These are phyloP conservation scores for Chaetura pelagica DNA, from an alignment of 2,113 vertebrate genomes.

Conservation along the genomic window DNA sequence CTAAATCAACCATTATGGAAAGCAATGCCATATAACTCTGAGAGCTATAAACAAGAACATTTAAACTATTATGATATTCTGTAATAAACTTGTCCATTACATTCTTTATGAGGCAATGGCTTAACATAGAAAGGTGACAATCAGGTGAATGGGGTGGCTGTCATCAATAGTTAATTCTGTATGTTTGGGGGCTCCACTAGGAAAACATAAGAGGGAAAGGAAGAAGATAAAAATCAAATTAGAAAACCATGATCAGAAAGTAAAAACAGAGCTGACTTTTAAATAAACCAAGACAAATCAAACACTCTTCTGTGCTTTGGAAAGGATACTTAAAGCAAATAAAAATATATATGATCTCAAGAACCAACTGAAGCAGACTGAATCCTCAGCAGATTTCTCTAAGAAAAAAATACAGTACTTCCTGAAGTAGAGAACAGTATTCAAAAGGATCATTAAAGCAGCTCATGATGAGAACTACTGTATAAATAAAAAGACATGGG, in stretches of 20 bases:
- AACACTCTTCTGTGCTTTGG: background rate
- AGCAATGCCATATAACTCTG: background rate
- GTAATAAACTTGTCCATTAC: background rate
- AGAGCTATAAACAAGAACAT: background rate
- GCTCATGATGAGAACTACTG: background rate
- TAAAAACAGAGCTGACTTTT: background rate
- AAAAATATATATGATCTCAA: background rate
- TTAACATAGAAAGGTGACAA: background rate
- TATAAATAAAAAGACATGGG: background rate
- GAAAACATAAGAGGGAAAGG: background rate
- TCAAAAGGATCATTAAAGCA: slow-evolving; percentile 10
- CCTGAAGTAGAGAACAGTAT: background rate
- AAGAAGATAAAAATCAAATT: slow-evolving; percentile 3
- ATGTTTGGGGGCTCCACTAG: background rate
- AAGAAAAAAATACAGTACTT: background rate
- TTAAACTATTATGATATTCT: background rate
- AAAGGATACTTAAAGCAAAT: background rate
- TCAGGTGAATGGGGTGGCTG: background rate
- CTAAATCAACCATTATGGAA: background rate
- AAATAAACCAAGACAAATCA: background rate
- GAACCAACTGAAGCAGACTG: background rate
- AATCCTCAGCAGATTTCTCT: background rate
- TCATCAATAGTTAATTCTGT: background rate
- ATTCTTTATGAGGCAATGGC: background rate
- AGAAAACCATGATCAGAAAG: background rate